These are phyloP conservation scores for Neoscelio sp. DNA, from an alignment of 2,888 invertebrate genomes.

Conservation along the genomic window DNA sequence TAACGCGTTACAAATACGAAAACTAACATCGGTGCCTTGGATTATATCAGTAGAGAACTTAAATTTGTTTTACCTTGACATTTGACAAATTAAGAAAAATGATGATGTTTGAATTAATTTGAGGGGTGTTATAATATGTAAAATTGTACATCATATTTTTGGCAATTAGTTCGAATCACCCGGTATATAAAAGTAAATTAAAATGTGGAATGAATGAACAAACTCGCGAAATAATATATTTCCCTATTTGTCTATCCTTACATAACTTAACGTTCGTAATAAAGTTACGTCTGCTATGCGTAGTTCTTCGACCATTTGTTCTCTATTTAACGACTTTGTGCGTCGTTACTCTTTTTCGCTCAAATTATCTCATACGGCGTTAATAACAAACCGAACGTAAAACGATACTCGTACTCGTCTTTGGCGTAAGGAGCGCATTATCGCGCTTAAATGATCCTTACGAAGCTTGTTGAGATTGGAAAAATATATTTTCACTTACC, in stretches of 20 bases:
- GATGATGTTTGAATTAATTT: too few species aligned
- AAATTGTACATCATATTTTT: too few species aligned
- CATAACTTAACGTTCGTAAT: slow-evolving; percentile 45
- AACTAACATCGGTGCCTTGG: too few species aligned
- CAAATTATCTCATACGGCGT: slow-evolving; percentile 64
- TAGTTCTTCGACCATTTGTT: slow-evolving; percentile 47
- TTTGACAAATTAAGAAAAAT: too few species aligned
- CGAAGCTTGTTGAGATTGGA: slow-evolving; percentile 10
- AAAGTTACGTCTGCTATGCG: slow-evolving; percentile 53
- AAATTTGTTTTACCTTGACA: too few species aligned
- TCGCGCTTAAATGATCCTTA: slow-evolving; percentile 43
- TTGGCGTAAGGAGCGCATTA: slow-evolving; percentile 57
- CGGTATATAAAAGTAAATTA: too few species aligned
- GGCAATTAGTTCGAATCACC: too few species aligned
- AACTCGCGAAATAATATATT: slow-evolving; percentile 36
- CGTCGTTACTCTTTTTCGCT: slow-evolving; percentile 58
- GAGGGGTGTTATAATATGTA: too few species aligned
- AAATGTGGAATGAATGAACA: slow-evolving; percentile 20
- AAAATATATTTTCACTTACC: slow-evolving; percentile 56
- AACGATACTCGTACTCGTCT: slow-evolving; percentile 56
- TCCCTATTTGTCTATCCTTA: slow-evolving; percentile 41
- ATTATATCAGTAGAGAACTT: too few species aligned
- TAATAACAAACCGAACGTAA: slow-evolving; percentile 56
- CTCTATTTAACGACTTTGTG: slow-evolving; percentile 54
- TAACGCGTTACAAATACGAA: too few species aligned